Conservation (phyloP, 2,797 vertebrate genomes). For the Myripristis jacobus region DNA sequence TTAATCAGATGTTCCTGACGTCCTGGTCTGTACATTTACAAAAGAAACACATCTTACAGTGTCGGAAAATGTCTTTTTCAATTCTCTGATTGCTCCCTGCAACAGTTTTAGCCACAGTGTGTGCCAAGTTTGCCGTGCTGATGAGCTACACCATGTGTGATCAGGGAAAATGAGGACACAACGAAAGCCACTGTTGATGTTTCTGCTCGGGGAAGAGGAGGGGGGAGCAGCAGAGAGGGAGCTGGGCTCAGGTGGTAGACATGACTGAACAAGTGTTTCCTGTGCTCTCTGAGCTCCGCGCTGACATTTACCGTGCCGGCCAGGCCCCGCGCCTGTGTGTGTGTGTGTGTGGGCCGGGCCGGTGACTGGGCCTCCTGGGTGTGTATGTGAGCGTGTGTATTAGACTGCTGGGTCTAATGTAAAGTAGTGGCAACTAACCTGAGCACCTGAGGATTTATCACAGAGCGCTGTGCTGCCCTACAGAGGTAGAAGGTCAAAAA, state of each 20-base stretch:
- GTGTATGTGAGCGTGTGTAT: conserved; percentile 37
- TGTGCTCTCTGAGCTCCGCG: conserved; percentile 11
- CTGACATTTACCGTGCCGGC: conserved; percentile 29
- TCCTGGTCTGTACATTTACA: not conserved
- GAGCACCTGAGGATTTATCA: conserved; percentile 48
- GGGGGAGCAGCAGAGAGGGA: conserved; percentile 2
- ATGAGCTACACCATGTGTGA: conserved; percentile 1
- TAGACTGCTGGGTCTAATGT: conserved; percentile 24
- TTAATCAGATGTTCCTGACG: not conserved
- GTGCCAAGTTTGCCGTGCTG: not conserved
- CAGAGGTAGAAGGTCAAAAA: no score
- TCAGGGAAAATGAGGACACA: conserved; percentile 17
- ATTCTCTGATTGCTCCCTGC: not conserved
- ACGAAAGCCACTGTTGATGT: not conserved
- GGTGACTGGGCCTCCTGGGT: conserved; percentile 28
- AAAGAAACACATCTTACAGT: not conserved
- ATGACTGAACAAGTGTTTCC: conserved; percentile 12
- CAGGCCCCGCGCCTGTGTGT: conserved; percentile 7
- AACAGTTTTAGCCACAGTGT: not conserved
- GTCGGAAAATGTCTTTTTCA: not conserved
- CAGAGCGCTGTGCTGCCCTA: no score
- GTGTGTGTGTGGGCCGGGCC: conserved; percentile 45
- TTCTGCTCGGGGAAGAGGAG: not conserved
- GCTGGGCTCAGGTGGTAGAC: conserved; percentile 41
- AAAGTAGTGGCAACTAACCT: conserved; percentile 25